phyloP scores from a whole-genome alignment of 2,888 invertebrate species.

The Himalopsyche anomala region DNA sequence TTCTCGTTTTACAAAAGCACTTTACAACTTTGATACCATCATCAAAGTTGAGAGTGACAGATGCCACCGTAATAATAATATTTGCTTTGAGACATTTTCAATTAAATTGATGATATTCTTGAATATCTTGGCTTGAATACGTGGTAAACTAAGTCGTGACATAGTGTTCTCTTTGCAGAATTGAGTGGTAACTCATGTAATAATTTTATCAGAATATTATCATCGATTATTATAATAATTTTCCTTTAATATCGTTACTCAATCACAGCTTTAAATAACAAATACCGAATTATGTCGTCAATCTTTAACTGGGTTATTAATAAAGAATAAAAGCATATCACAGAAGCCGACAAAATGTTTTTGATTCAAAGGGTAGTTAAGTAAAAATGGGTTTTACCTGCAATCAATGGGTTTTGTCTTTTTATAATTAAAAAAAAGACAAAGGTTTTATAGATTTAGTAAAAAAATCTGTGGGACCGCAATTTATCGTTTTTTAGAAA shows the following conservation, averaged over 20 bases:
- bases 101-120: constrained; percentile 1
- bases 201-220: not conserved
- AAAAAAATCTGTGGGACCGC: no score
- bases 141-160: not conserved
- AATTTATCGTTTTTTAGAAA: no score
- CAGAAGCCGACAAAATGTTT: no score
- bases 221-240: not conserved
- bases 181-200: not conserved
- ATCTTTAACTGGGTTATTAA: no score
- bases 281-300: no score
- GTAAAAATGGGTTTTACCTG: no score
- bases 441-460: no score
- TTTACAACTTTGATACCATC: not conserved
- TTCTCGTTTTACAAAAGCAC: not conserved
- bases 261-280: no score
- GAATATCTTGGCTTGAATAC: not conserved
- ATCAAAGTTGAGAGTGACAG: not conserved
- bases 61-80: constrained; percentile 5
- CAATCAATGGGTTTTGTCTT: no score
- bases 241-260: not conserved
- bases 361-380: no score
- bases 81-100: not conserved
- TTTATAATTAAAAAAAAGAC: no score
- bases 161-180: not conserved
- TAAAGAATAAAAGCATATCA: no score